These are phyloP conservation scores for Oryzias javanicus DNA, from an alignment of 2,113 vertebrate genomes.

Conservation along the genomic window DNA sequence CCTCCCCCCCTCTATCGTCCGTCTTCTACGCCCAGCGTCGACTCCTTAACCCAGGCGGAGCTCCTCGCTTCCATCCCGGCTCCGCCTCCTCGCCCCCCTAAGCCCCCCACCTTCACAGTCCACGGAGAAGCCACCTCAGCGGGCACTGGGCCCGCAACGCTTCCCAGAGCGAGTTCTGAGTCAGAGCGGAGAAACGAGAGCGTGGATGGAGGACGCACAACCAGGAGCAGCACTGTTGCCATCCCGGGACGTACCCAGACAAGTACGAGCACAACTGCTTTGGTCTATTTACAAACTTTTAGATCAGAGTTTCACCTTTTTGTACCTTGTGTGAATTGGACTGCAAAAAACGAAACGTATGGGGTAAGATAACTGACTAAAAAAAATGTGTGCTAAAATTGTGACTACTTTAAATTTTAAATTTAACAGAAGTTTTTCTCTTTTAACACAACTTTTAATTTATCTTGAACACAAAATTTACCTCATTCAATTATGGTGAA, in stretches of 20 bases:
- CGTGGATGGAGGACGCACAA: slow-evolving; percentile 7
- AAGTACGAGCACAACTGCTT: slow-evolving; percentile 23
- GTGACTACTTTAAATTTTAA: too few species aligned
- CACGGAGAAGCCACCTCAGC: slow-evolving; percentile 14
- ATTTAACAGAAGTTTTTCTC: too few species aligned
- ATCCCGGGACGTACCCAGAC: slow-evolving; percentile 13
- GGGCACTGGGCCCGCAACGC: neutral
- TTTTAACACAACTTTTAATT: too few species aligned
- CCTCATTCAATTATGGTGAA: too few species aligned
- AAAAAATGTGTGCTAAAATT: too few species aligned
- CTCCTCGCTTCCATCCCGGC: slow-evolving; percentile 30
- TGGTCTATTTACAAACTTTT: too few species aligned
- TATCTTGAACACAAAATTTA: too few species aligned
- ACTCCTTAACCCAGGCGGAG: slow-evolving; percentile 41
- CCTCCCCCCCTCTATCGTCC: slow-evolving; percentile 1
- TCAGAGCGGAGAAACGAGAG: slow-evolving; percentile 23
- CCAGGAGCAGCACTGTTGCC: slow-evolving; percentile 19
- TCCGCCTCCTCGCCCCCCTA: slow-evolving; percentile 64
- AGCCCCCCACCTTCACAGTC: slow-evolving; percentile 29
- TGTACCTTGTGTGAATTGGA: too few species aligned
- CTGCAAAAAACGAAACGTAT: too few species aligned
- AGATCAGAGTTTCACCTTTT: too few species aligned
- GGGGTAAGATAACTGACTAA: too few species aligned
- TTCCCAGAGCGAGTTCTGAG: slow-evolving; percentile 26
- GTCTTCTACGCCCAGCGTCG: slow-evolving; percentile 52